Base-by-base conservation (phyloP, 2,888 invertebrate genomes). In the Phymatocera aterrima region DNA sequence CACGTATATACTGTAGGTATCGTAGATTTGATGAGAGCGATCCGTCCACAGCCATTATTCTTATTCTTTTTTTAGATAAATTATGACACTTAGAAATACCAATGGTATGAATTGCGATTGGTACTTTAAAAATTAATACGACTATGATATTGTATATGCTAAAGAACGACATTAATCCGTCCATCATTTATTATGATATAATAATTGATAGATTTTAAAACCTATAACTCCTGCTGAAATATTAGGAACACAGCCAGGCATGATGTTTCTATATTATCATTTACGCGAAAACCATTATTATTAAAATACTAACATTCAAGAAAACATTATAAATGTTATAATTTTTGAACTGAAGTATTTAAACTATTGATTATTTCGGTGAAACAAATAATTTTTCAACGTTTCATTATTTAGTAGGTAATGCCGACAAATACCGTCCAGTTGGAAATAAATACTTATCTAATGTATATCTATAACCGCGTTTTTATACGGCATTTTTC, bases 11-110 rank as follows among this genome's bases (percentile, higher is more conserved):
- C n/a, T n/a, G 15, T 37, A 64, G 34, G n/a, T 60, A 64, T 18
- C n/a, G n/a, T 28, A 68, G 46, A 68, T 68, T 46, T 68, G 46
- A 68, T 21, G 1, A 28, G 46, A 12, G 46, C n/a, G 28, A 68
- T 1, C 68, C 68, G 68, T 68, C 68, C 46, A 2, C 46, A 68
- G 24, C 28, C n/a, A 28, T 43, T 43, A 18, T 43, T 12, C 8
- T 43, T 43, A 43, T 43, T 12, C 43, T 43, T 10, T 6, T 6
- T 43, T 43, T 43, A 43, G n/a, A n/a, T n/a, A n/a, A n/a, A n/a
- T n/a, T 57, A 28, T 28, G 28, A 28, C 24, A 28, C 8, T 57
- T 28, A 28, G 15, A 28, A 3, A 15, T 28, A 57, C 24, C 10
- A 28, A 28, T 28, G 24, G 24, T 28, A 24, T 28, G 4, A 57